Base-by-base conservation (phyloP, 2,113 vertebrate genomes). In the Rhinolophus sinicus region DNA sequence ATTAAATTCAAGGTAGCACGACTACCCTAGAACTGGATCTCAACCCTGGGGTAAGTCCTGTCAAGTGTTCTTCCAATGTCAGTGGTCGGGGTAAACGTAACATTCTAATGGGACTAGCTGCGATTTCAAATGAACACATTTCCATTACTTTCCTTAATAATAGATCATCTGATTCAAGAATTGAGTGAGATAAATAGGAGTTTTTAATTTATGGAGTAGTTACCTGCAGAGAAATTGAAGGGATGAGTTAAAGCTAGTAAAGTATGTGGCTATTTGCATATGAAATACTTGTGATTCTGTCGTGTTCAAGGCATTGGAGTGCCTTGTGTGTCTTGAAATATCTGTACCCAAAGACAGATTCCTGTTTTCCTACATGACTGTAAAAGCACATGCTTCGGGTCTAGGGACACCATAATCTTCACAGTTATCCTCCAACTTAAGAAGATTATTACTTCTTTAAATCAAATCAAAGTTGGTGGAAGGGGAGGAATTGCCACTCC, bases 1-100 rank as follows among this genome's bases (percentile, higher is more conserved):
- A 97, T 96, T 95, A 94, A 88, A 95, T 88, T 76, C 76, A 81
- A 90, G 96, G 69, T 70, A 93, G 85, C 95, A 89, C 93, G 95
- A 88, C 93, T 82, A 21, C 72, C 40, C 9, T 60, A 16, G 70
- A 90, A 75, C 77, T 47, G 19, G 85, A 76, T 83, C 58, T 18
- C 24, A 14, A 65, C 93, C 62, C 72, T 33, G n/a, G 90, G 77
- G 50, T 73, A 44, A 94, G 10, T 60, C 18, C 44, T 65, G 3
- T 96, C 47, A 11, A 67, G n/a, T 65, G 33, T 88, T 50, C 58
- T 44, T 93, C 12, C 16, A 78, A 40, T 69, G 58, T 93, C 94
- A 96, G 85, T 3, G 1, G 35, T 64, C 40, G 50, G 21, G 95
- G 6, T 84, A 88, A 91, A 44, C 35, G n/a, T 12, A 72, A 28